These are phyloP conservation scores for Trissolcus brochymenae DNA, from an alignment of 2,888 invertebrate genomes.

Conservation along the genomic window DNA sequence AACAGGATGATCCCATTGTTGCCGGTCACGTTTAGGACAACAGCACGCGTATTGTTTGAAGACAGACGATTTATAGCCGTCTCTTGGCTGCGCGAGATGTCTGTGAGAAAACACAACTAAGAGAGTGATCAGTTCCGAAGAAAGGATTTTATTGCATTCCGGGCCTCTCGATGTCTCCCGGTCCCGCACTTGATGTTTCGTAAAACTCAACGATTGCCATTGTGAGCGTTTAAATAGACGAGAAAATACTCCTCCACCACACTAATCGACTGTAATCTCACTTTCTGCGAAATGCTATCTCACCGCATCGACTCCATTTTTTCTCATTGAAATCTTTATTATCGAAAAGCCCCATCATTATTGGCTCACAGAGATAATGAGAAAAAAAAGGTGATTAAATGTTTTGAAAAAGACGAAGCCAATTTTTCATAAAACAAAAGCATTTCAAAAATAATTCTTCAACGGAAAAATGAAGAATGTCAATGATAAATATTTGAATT, in stretches of 20 bases:
- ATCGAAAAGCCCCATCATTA: too few species aligned
- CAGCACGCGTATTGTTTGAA: conserved; percentile 45
- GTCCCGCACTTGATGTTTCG: conserved; percentile 43
- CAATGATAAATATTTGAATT: too few species aligned
- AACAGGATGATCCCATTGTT: conserved; percentile 63
- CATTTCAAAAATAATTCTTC: too few species aligned
- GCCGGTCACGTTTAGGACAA: conserved; percentile 61
- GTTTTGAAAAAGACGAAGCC: too few species aligned
- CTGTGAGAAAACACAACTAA: conserved; percentile 56
- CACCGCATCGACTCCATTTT: too few species aligned
- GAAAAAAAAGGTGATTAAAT: too few species aligned
- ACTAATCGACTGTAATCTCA: conserved; percentile 27
- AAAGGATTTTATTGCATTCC: conserved; percentile 59
- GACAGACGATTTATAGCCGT: conserved; percentile 58
- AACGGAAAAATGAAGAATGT: too few species aligned
- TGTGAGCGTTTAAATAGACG: conserved; percentile 34
- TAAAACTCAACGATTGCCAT: conserved; percentile 33
- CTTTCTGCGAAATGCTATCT: conserved; percentile 22
- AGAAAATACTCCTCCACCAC: conserved; percentile 39
- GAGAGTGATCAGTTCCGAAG: conserved; percentile 62
- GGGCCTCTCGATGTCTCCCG: conserved; percentile 37
- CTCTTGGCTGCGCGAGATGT: conserved; percentile 41
- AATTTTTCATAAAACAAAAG: too few species aligned
- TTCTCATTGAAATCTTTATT: too few species aligned
- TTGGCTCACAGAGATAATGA: too few species aligned